Evolutionary conservation across 2,888 invertebrate genomes (phyloP), one percentile per base, ranked within the genome.

Genomic region (Erynnis tages): DNA sequence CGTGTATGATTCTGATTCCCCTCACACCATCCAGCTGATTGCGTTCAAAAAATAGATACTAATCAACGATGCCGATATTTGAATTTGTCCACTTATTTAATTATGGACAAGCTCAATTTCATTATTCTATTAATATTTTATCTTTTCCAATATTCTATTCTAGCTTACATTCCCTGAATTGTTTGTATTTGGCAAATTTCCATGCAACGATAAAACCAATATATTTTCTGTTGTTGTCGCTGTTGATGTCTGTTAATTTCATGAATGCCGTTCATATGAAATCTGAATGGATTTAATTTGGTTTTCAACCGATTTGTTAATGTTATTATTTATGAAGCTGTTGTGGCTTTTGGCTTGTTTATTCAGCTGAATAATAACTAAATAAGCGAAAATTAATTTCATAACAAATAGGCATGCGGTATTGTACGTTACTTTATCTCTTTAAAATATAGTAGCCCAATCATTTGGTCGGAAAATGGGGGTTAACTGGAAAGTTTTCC

Each of bases 111-210:
- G 17, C 64, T 25, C 6, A 72, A 76, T 76, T 72, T 69, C 62
- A 66, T 67, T 62, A 65, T 65, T 70, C 66, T 67, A 69, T 69
- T 78, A 79, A 81, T 27, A 37, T 44, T 29, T 43, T 44, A 43
- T 45, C n/a, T 49, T 25, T 38, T 2, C 10, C 16, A 17, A 30
- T 37, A 52, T 44, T 52, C 37, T 44, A 44, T 82, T 79, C 78
- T 67, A 73, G 77, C 79, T 75, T 73, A 72, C 59, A 34, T 40
- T 44, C 65, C 69, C 71, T 71, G 70, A 72, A 75, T 73, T 55
- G 70, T 71, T 70, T 69, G 66, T 63, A 68, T 75, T 79, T 81
- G 77, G 73, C 75, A 76, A 76, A 73, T 75, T 75, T 78, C 76
- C 73, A 78, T 67, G 66, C 61, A 66, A 71, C 71, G 68, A 70